Evolutionary conservation across 2,113 vertebrate genomes (phyloP).

Genomic region (Pontoporia blainvillei): DNA sequence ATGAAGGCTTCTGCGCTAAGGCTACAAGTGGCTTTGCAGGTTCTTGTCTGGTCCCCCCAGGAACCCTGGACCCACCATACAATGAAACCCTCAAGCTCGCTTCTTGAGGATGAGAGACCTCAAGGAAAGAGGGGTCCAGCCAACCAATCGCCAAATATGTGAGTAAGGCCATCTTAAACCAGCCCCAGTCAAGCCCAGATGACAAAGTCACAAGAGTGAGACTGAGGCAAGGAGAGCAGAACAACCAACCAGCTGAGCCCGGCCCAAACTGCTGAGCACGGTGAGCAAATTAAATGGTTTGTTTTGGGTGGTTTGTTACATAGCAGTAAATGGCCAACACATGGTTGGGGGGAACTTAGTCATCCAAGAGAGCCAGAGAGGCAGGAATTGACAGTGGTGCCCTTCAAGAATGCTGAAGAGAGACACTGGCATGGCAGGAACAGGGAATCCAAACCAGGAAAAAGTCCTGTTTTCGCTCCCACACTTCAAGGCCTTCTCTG

Average conservation of each 20-base stretch:
- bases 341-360: too few relatives aligned
- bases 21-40: neutral
- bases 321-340: neutral
- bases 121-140: too few relatives aligned
- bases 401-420: neutral
- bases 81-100: neutral
- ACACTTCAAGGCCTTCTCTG: neutral
- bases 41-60: neutral
- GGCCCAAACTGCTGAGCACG: neutral
- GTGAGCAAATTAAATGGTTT: neutral
- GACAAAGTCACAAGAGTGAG: neutral
- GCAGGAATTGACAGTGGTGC: neutral
- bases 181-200: neutral
- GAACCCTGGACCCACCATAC: neutral
- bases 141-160: neutral
- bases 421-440: neutral
- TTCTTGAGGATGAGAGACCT: neutral
- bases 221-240: neutral
- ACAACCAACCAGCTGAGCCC: neutral
- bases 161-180: neutral
- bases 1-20: neutral
- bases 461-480: neutral
- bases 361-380: neutral
- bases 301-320: rapidly evolving
- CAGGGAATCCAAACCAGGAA: neutral